Percentiles rank a stretch among this genome's conserved stretches.
Evolutionary conservation across 2,113 vertebrate genomes (phyloP).

Genomic region (Gadus chalcogrammus): DNA sequence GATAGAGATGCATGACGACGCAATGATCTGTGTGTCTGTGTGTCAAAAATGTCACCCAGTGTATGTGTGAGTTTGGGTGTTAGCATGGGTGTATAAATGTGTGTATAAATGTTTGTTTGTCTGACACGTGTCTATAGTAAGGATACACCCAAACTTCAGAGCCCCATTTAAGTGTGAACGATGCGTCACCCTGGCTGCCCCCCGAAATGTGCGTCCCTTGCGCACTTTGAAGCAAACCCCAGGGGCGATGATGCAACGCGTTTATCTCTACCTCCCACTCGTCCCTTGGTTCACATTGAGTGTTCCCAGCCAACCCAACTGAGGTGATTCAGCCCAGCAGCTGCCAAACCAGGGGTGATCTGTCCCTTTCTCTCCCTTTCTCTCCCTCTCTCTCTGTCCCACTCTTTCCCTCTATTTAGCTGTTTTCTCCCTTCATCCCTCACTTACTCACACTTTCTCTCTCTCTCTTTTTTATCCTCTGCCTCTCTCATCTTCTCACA

Average conservation of each 20-base stretch:
- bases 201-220: slow-evolving; percentile 3
- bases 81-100: too few relatives aligned
- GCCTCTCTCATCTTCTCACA: neutral
- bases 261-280: slow-evolving; percentile 34
- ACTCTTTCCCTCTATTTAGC: neutral
- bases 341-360: slow-evolving; percentile 41
- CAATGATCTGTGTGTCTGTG: neutral
- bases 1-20: too few relatives aligned
- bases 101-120: too few relatives aligned
- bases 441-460: neutral
- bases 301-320: slow-evolving; percentile 31
- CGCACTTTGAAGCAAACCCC: slow-evolving; percentile 12
- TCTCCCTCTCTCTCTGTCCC: neutral
- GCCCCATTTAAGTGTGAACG: neutral
- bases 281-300: slow-evolving; percentile 40
- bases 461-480: too few relatives aligned
- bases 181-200: slow-evolving; percentile 12
- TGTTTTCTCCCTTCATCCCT: neutral
- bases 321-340: slow-evolving; percentile 57
- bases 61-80: too few relatives aligned
- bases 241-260: slow-evolving; percentile 40
- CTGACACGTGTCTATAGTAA: too few relatives aligned
- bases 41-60: too few relatives aligned
- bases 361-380: too few relatives aligned
- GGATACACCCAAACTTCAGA: too few relatives aligned